Evolutionary conservation across 2,797 vertebrate species (phyloP), one percentile per base, ranked within the genome.

Genomic region (Falco berigora): DNA sequence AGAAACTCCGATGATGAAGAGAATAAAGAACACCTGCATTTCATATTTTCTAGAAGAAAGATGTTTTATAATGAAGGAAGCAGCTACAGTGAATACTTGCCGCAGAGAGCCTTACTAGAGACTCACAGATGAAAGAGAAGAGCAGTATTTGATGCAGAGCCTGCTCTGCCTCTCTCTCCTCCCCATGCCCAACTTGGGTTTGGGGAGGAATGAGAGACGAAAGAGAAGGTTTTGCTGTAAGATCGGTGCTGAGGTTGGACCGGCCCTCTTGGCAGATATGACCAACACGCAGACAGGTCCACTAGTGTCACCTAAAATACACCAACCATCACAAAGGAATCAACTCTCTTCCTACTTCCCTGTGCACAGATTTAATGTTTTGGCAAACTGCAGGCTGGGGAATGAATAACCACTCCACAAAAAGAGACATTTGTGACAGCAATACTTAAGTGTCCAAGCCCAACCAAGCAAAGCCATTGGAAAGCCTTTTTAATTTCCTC

Each of bases 41-140:
- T 73, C n/a, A 13, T 49, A 30, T 86, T 76, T 66, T 86, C 73
- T 84, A 88, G 76, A 90, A 90, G 40, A 49, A 27, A 80, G 75
- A 28, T 1, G 6, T 72, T 93, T 86, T 23, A 28, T 36, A 38
- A 64, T 10, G 47, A 84, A 84, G 76, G 58, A 95, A 86, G 44
- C 21, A 73, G 55, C 47, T 86, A 47, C 50, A 62, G n/a, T 44
- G 30, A 92, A 32, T 38, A 46, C 64, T 24, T 91, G 64, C 38
- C 28, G n/a, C 40, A 42, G 22, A 58, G 7, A 32, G 9, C 27
- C 72, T 36, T 78, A 12, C 27, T 25, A 64, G 38, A 28, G 52
- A 42, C 68, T 73, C 49, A 14, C 3, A 80, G 61, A 30, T n/a
- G 67, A 56, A 56, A 46, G 0, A 50, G 13, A 80, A 46, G 17